Conservation (phyloP, 2,797 vertebrate species). For the Pseudomugil tenellus region DNA sequence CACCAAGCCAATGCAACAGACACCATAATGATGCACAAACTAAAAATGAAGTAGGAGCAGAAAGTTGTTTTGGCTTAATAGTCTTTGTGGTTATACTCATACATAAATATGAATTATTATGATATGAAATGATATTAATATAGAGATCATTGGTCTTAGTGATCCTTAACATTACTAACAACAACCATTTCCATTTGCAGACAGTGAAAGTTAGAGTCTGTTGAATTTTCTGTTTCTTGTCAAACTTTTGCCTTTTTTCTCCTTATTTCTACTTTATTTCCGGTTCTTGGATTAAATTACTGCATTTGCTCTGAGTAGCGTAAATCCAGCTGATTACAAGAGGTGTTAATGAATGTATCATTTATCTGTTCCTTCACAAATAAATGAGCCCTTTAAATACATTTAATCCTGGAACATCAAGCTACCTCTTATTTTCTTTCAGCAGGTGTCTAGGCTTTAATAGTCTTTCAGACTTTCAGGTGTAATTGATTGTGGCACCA, state of each 20-base stretch:
- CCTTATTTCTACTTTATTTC: neutral
- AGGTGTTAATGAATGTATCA: slow-evolving; percentile 26
- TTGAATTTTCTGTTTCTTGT: slow-evolving; percentile 19
- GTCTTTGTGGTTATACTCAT: slow-evolving; percentile 40
- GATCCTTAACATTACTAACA: slow-evolving; percentile 5
- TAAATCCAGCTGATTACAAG: slow-evolving; percentile 10
- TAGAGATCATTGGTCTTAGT: slow-evolving; percentile 8
- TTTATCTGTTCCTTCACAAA: slow-evolving; percentile 7
- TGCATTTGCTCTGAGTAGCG: slow-evolving; percentile 9
- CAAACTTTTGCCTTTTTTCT: slow-evolving; percentile 1
- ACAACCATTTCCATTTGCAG: slow-evolving; percentile 12
- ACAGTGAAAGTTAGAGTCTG: slow-evolving; percentile 15
- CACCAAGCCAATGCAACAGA: slow-evolving; percentile 37
- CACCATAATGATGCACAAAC: slow-evolving; percentile 7
- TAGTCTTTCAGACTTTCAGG: slow-evolving; percentile 36
- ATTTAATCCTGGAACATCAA: neutral
- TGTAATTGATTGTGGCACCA: slow-evolving; percentile 37
- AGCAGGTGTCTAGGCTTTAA: slow-evolving; percentile 15
- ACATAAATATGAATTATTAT: too few species aligned
- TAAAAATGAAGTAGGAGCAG: slow-evolving; percentile 34
- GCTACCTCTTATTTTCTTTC: neutral
- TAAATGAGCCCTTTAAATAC: slow-evolving; percentile 13
- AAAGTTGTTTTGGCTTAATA: slow-evolving; percentile 52
- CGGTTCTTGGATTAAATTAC: slow-evolving; percentile 13
- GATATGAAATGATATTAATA: too few species aligned